Base-by-base conservation (phyloP, 1,140 invertebrate species). In the Orussus abietinus region DNA sequence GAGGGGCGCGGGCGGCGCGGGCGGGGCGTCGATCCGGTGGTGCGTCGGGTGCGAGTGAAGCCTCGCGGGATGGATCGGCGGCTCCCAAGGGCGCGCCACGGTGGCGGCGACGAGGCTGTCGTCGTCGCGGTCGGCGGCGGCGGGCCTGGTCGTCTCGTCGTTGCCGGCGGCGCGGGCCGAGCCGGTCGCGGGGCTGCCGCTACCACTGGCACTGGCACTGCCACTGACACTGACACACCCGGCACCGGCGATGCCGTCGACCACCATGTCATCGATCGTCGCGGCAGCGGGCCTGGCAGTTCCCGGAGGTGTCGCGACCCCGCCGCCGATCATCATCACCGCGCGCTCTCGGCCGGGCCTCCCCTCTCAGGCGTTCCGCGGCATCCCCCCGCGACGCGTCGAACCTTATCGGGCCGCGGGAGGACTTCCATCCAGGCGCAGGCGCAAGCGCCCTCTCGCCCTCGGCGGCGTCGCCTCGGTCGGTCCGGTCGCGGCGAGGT, bases 301-400 rank as follows among this genome's bases (percentile, higher is more conserved):
- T 55, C 66, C 68, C 46, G 69, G 63, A 53, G 66, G 66, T 57
- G 68, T 69, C 53, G 59, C 60, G 52, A 70, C 53, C 49, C 66
- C 65, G 49, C 68, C 69, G 56, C 68, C 68, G 55, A 72, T 72
- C 69, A 71, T 72, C 68, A 72, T 69, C 57, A 66, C 63, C 60
- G 50, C 43, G 43, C 51, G 45, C 38, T 51, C 41, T 53, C 34
- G 46, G 28, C 45, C 48, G n/a, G n/a, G n/a, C n/a, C n/a, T n/a
- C 39, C 26, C 30, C 40, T 17, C 44, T 41, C n/a, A 39, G 28
- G 34, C 33, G 38, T 29, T 42, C 15, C 9, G 6, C 31, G 25
- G 1, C 25, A 53, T 30, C 41, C 14, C 45, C 51, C 48, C 35
- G 51, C 51, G 51, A 41, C 40, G 47, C 51, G 38, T 41, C 38